These are phyloP conservation scores for Aphelenchoides fujianensis DNA, from an alignment of 1,140 invertebrate genomes.

Conservation along the genomic window DNA sequence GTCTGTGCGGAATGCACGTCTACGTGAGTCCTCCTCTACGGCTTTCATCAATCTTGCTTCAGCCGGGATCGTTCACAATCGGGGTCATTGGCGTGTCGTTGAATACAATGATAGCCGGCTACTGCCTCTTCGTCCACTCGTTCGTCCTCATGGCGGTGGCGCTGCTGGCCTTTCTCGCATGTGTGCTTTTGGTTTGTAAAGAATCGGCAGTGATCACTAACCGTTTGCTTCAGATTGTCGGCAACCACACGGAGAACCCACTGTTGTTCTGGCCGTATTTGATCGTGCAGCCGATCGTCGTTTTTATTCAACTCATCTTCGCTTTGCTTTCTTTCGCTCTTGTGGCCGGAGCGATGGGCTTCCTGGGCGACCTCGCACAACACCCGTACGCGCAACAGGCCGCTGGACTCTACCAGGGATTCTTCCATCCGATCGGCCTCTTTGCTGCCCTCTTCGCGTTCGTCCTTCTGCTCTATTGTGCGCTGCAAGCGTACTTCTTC, in stretches of 20 bases:
- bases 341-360: background rate
- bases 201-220: too few species aligned
- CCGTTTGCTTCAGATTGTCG: background rate
- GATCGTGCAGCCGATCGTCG: background rate
- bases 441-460: background rate
- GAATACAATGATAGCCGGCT: background rate
- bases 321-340: background rate
- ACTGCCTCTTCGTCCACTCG: background rate
- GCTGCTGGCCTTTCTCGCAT: background rate
- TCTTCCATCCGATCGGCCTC: constrained; percentile 10
- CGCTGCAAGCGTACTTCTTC: constrained; percentile 1
- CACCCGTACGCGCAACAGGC: background rate
- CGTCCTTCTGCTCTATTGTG: background rate
- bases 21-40: constrained; percentile 4
- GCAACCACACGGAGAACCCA: background rate
- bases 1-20: constrained; percentile 6
- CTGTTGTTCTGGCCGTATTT: background rate
- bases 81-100: background rate
- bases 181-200: background rate
- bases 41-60: too few species aligned
- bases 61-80: constrained; percentile 5
- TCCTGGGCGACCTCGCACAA: background rate
- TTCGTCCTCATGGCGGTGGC: background rate
- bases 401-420: background rate
- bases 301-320: background rate